phyloP scores from a whole-genome alignment of 2,113 vertebrate species.

The Tachycineta bicolor region DNA sequence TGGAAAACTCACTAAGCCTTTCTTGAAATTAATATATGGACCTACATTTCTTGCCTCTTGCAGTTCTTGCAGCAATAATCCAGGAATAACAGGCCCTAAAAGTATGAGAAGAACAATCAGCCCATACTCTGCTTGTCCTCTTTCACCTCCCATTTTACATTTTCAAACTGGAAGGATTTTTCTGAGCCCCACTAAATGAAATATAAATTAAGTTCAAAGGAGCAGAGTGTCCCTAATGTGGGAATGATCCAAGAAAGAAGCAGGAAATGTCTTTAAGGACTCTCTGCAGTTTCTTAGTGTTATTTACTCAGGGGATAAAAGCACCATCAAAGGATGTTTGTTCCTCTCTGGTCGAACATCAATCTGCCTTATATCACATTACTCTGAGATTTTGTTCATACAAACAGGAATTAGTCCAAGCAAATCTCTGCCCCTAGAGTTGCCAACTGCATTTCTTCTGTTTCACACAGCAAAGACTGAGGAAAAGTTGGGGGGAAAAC shows the following conservation, averaged over 20 bases:
- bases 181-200: background rate
- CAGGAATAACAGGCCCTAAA: background rate
- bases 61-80: background rate
- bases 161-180: background rate
- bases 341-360: conserved; percentile 1
- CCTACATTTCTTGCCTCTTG: background rate
- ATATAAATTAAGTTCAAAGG: background rate
- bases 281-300: background rate
- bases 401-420: background rate
- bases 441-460: background rate
- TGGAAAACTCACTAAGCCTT: background rate
- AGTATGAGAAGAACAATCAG: background rate
- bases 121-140: background rate
- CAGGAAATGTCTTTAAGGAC: conserved; percentile 17
- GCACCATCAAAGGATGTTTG: conserved; percentile 28
- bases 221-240: background rate
- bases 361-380: conserved; percentile 11
- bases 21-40: background rate
- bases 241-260: conserved; percentile 15
- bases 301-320: conserved; percentile 44
- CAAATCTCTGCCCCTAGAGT: background rate
- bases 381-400: background rate
- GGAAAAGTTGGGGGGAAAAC: background rate
- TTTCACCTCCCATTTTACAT: background rate
- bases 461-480: background rate